Conservation (phyloP, 2,113 vertebrate species). For the Calidris pugnax region DNA sequence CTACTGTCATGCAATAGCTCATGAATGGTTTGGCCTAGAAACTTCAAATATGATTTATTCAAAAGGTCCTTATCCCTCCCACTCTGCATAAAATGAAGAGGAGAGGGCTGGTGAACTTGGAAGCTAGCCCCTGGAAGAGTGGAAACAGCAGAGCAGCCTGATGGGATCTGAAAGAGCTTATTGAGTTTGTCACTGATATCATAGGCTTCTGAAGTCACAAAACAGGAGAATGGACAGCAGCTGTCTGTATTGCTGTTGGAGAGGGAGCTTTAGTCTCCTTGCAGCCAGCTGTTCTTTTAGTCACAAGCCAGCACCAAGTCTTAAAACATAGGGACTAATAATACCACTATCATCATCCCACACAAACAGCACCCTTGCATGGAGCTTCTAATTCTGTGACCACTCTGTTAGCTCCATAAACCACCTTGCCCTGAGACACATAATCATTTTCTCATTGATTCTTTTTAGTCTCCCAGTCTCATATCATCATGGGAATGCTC, state of each 20-base stretch:
- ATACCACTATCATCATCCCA: neutral
- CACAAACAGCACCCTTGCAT: neutral
- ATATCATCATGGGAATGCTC: neutral
- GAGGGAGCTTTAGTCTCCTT: neutral
- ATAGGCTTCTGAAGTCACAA: neutral
- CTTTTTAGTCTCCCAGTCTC: neutral
- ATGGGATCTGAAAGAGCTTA: conserved; percentile 29
- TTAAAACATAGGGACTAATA: neutral
- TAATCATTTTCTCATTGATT: neutral
- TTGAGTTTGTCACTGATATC: conserved; percentile 16
- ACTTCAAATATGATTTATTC: conserved; percentile 53
- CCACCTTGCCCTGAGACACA: neutral
- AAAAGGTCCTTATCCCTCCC: conserved; percentile 5
- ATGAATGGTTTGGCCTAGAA: conserved; percentile 55
- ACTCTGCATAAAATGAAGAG: neutral
- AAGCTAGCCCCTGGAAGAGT: neutral
- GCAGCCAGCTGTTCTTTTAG: conserved; percentile 4
- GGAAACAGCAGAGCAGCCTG: conserved; percentile 5
- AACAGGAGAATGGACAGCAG: neutral
- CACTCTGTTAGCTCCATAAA: neutral
- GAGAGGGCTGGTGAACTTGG: neutral
- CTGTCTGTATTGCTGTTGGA: neutral
- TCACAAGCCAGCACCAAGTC: neutral
- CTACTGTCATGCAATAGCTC: neutral
- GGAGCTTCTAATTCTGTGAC: neutral